phyloP scores from a whole-genome alignment of 2,888 invertebrate species.

The Amphimallon solstitiale region DNA sequence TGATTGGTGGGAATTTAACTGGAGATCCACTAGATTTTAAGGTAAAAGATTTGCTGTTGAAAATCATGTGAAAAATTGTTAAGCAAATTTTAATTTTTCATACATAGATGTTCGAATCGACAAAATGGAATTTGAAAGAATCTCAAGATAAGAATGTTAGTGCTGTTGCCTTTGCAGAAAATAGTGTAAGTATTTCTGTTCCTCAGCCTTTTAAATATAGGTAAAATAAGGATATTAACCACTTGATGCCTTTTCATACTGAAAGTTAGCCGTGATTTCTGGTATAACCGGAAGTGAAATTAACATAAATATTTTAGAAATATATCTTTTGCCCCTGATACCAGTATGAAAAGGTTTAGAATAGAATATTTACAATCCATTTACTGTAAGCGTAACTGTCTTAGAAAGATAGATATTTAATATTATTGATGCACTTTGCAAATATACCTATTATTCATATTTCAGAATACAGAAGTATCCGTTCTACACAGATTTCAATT shows the following conservation, averaged over 20 bases:
- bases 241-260: no score
- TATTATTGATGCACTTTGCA: no score
- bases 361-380: no score
- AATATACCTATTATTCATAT: neutral
- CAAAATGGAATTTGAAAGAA: conserved; percentile 89
- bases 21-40: conserved; percentile 96
- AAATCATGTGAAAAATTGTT: neutral
- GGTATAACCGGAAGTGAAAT: no score
- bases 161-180: neutral
- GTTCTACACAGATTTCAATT: conserved; percentile 81
- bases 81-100: neutral
- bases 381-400: no score
- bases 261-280: no score
- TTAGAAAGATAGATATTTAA: no score
- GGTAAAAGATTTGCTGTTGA: conserved; percentile 58
- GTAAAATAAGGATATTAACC: no score
- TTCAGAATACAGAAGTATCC: conserved; percentile 64
- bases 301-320: no score
- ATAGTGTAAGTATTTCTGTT: conserved; percentile 70
- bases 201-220: no score
- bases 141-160: conserved; percentile 65
- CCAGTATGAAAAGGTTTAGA: no score
- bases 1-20: conserved; percentile 83
- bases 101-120: conserved; percentile 90
- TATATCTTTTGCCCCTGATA: no score